Percentiles rank a stretch among this genome's conserved stretches.
Evolutionary conservation across 23 tunicate genomes (phyloP).

Genomic region (Trididemnum miniatum): DNA sequence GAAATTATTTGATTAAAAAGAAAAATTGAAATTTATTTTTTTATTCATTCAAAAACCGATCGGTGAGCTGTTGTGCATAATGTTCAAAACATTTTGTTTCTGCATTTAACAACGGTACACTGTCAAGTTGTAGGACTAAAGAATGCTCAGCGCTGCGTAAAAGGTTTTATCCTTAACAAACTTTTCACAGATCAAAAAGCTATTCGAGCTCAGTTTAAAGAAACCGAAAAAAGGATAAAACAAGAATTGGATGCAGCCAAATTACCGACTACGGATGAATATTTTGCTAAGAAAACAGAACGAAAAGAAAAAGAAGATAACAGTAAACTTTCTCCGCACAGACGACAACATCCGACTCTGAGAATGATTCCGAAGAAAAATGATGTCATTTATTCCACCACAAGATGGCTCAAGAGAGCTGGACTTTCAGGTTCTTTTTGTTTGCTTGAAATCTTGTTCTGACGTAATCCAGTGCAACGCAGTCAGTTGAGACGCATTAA

Average conservation of each 20-base stretch:
- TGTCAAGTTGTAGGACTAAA: no score
- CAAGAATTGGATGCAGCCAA: constrained; percentile 16
- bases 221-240: constrained; percentile 36
- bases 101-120: no score
- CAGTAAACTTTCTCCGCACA: no score
- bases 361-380: constrained; percentile 3
- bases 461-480: no score
- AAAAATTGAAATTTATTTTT: no score
- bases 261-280: constrained; percentile 17
- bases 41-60: no score
- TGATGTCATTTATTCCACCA: constrained; percentile 33
- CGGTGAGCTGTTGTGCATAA: no score
- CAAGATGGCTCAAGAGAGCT: constrained; percentile 76
- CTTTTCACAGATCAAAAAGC: constrained; percentile 15
- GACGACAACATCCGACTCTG: constrained; percentile 28
- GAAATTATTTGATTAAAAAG: no score
- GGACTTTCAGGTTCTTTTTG: constrained; percentile 34
- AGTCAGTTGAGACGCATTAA: no score
- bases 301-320: neutral
- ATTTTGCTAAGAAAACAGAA: neutral
- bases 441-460: no score
- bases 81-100: no score
- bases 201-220: constrained; percentile 30
- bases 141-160: no score
- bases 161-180: neutral